phyloP scores from a whole-genome alignment of 2,113 vertebrate species.

The Cynocephalus volans region DNA sequence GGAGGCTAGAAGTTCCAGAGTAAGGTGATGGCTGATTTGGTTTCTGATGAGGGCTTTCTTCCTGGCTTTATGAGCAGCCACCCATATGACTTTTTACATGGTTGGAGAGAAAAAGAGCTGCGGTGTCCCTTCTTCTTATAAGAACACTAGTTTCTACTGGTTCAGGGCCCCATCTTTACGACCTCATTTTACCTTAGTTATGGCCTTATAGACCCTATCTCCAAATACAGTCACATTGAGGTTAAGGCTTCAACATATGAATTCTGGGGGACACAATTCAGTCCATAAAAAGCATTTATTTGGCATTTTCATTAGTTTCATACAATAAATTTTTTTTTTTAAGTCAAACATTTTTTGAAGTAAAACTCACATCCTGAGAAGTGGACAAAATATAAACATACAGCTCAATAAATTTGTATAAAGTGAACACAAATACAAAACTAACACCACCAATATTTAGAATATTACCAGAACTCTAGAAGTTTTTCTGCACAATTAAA shows the following conservation, averaged over 20 bases:
- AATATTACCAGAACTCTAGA: neutral
- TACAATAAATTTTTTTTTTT: neutral
- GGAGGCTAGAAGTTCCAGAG: neutral
- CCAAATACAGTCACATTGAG: neutral
- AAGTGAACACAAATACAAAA: neutral
- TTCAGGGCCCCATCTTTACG: no score
- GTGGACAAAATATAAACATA: neutral
- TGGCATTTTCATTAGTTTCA: neutral
- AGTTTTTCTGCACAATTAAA: neutral
- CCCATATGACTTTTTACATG: neutral
- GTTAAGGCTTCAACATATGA: neutral
- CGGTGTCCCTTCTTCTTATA: neutral
- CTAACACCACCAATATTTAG: neutral
- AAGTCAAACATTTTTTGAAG: neutral
- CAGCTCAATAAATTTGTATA: neutral
- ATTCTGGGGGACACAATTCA: neutral
- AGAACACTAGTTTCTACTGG: neutral
- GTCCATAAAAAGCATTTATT: neutral
- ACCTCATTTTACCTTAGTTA: neutral
- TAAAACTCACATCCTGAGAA: neutral
- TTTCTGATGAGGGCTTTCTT: neutral
- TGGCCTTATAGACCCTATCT: neutral
- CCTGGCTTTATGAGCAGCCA: neutral
- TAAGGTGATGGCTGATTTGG: neutral
- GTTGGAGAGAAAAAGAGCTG: neutral